Conservation (phyloP, 2,797 vertebrate species). For the Enteromius unitaeniatus region DNA sequence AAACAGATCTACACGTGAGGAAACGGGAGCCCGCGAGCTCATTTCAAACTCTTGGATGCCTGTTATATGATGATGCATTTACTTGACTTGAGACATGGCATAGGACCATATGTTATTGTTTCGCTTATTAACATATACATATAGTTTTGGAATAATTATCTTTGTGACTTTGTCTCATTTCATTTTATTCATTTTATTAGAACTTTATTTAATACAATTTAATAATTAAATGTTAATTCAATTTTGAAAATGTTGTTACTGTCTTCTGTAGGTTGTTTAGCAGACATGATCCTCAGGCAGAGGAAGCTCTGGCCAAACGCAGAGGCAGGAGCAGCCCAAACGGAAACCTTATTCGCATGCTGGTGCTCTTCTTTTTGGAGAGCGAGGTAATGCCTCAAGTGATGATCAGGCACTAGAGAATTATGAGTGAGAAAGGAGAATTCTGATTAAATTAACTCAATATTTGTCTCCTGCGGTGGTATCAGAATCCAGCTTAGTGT, state of each 20-base stretch:
- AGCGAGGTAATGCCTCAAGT: constrained; percentile 86
- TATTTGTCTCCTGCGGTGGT: background rate
- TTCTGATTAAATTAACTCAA: background rate
- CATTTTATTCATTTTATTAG: background rate
- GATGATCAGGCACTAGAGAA: background rate
- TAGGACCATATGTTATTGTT: no score
- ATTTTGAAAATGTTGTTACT: background rate
- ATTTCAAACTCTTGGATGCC: no score
- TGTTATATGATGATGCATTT: no score
- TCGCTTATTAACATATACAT: background rate
- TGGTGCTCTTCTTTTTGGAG: constrained; percentile 98
- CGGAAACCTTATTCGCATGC: constrained; percentile 96
- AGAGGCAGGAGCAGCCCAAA: constrained; percentile 96
- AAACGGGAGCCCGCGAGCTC: no score
- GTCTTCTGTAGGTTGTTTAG: constrained; percentile 84
- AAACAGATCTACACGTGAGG: no score
- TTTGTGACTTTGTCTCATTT: background rate
- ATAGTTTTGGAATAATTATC: background rate
- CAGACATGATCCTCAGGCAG: constrained; percentile 95
- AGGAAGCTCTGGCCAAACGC: constrained; percentile 95
- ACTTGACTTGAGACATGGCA: no score
- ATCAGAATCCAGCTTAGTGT: background rate
- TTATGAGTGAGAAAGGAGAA: background rate
- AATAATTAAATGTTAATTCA: background rate
- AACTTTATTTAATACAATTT: background rate